A percentile compares a stretch with the other conserved stretches of the same genome.
Conservation (phyloP, 2,888 invertebrate species). For the Nemotelus nigrinus region DNA sequence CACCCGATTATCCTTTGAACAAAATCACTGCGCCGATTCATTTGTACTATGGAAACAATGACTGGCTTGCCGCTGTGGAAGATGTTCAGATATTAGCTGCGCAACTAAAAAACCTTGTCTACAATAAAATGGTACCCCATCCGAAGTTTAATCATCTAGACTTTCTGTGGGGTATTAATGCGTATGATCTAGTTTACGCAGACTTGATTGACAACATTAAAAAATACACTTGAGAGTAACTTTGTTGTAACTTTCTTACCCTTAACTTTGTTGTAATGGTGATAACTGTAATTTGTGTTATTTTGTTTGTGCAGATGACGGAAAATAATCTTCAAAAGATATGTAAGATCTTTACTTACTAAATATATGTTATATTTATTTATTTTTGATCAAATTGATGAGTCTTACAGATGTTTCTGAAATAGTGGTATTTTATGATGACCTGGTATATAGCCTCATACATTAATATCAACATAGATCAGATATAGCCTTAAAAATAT, state of each 20-base stretch:
- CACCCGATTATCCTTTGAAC: constrained; percentile 68
- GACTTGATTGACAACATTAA: constrained; percentile 38
- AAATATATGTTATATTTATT: no score
- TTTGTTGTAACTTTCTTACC: not conserved
- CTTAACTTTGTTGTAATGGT: no score
- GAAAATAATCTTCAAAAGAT: no score
- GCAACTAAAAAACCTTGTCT: constrained; percentile 41
- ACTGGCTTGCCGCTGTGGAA: constrained; percentile 68
- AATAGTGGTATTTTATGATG: no score
- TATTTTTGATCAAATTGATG: no score
- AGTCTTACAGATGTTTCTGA: no score
- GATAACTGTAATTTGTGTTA: no score
- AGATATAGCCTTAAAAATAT: no score
- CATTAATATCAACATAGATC: no score
- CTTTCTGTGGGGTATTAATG: constrained; percentile 63
- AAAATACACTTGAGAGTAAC: not conserved
- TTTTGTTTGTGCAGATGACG: no score
- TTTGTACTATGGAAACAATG: constrained; percentile 70
- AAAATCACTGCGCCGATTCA: constrained; percentile 69
- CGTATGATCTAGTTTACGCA: constrained; percentile 38
- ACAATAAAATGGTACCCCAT: constrained; percentile 64
- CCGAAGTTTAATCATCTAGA: constrained; percentile 70
- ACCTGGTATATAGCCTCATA: no score
- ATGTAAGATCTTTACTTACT: no score
- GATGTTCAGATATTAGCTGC: constrained; percentile 63